Conservation (phyloP, 1,140 invertebrate species). For the Zaprionus vittiger region DNA sequence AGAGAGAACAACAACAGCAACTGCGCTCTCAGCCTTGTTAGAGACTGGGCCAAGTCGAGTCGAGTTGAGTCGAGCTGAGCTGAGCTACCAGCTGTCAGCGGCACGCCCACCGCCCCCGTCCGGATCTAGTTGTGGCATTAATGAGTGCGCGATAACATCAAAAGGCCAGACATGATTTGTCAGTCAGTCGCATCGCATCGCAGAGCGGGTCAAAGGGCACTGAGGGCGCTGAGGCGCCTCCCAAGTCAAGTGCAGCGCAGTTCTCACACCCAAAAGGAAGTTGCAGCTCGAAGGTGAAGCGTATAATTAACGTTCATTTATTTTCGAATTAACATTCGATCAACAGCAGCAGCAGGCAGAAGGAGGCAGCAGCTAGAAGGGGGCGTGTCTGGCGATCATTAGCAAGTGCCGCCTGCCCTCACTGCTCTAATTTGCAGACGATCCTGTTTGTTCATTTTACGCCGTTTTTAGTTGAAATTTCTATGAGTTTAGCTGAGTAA, state of each 20-base stretch:
- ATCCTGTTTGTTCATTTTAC: slow-evolving; percentile 42
- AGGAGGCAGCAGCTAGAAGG: neutral
- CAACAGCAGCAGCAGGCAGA: slow-evolving; percentile 28
- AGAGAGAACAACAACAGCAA: neutral
- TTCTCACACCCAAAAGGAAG: slow-evolving; percentile 43
- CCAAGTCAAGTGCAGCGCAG: slow-evolving; percentile 31
- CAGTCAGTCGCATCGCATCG: slow-evolving; percentile 40
- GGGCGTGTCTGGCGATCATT: slow-evolving; percentile 24
- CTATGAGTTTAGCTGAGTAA: neutral
- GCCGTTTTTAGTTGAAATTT: slow-evolving; percentile 48
- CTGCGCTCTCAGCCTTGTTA: slow-evolving; percentile 63
- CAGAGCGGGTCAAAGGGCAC: slow-evolving; percentile 23
- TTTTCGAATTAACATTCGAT: slow-evolving; percentile 82
- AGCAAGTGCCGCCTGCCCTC: slow-evolving; percentile 25
- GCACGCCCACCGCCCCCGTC: slow-evolving; percentile 41
- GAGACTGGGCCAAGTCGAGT: slow-evolving; percentile 13
- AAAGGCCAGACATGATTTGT: slow-evolving; percentile 81
- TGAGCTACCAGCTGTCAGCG: slow-evolving; percentile 72
- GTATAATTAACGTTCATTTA: slow-evolving; percentile 83
- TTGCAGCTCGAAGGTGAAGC: slow-evolving; percentile 21
- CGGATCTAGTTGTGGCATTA: slow-evolving; percentile 39
- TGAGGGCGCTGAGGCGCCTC: neutral
- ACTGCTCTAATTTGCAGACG: slow-evolving; percentile 31
- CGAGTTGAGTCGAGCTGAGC: too few species aligned
- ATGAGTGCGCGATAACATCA: slow-evolving; percentile 80